These are phyloP conservation scores for Temnothorax nylanderi DNA, from an alignment of 1,140 invertebrate genomes.

Conservation along the genomic window DNA sequence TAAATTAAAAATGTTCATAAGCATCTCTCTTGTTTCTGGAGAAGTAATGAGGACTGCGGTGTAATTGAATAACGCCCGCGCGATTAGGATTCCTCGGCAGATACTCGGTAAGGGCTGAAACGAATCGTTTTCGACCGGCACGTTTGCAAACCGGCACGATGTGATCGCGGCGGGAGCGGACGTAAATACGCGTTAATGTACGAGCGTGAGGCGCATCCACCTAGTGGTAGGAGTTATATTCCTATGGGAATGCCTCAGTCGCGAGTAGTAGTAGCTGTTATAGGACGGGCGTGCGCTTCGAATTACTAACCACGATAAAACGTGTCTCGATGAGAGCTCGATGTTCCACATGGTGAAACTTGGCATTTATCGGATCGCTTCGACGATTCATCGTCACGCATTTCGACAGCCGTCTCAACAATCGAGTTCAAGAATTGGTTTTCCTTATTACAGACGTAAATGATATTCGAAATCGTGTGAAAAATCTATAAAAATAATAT, in stretches of 20 bases:
- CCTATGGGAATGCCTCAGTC: neutral
- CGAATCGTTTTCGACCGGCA: slow-evolving; percentile 52
- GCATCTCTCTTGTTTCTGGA: slow-evolving; percentile 2
- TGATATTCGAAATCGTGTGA: neutral
- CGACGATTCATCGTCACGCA: neutral
- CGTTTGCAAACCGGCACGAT: slow-evolving; percentile 1
- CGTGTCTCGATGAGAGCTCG: slow-evolving; percentile 19
- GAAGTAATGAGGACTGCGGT: slow-evolving; percentile 15
- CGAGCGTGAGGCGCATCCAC: slow-evolving; percentile 7
- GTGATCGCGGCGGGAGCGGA: neutral
- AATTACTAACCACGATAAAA: slow-evolving; percentile 35
- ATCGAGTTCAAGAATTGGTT: slow-evolving; percentile 10
- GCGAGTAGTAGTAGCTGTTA: slow-evolving; percentile 25
- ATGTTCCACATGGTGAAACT: neutral
- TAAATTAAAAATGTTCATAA: neutral
- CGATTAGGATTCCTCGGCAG: slow-evolving; percentile 49
- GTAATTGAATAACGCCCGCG: slow-evolving; percentile 37
- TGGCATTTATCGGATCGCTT: slow-evolving; percentile 4
- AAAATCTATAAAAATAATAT: neutral
- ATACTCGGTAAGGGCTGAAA: slow-evolving; percentile 16
- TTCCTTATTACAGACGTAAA: neutral
- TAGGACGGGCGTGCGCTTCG: neutral
- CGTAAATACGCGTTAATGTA: slow-evolving; percentile 47
- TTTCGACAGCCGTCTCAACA: neutral
- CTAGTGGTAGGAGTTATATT: slow-evolving; percentile 23